Base-by-base conservation (phyloP, 1,140 invertebrate species). In the Cydia splendana region DNA sequence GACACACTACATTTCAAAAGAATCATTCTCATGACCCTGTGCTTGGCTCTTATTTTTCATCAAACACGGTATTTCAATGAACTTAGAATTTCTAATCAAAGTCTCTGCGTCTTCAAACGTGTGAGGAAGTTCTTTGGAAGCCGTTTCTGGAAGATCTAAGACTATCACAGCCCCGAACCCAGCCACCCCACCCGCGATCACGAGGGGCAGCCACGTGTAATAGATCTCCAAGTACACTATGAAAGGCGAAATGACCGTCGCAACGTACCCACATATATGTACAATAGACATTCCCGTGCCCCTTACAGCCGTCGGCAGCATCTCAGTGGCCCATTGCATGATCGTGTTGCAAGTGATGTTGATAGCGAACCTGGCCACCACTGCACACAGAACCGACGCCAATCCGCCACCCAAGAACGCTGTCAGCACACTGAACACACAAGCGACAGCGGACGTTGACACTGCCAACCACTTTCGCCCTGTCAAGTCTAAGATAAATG, bases 81-180 rank as follows among this genome's bases (percentile, higher is more conserved):
- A 78, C 45, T 76, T 84, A 53, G 30, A 48, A 42, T 10, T 30
- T 38, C 48, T 76, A 1, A 75, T 94, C 82, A 95, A 95, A 24
- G 92, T 88, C 85, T 96, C 96, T 2, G 95, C 96, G 86, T 97
- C 96, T 80, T 96, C 95, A 80, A 96, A 94, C 2, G 96, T 96
- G 90, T 97, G 96, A 24, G 97, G 97, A 82, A 97, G 91, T 81
- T 96, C 95, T 80, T 95, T 95, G 77, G 95, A 95, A 18, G 96
- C 94, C 0, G 97, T 97, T 93, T 97, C 97, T 0, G 97, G 96
- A 62, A 97, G 91, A 48, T 95, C 91, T 6, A 97, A 89, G 45
- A 95, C 95, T 13, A 95, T 93, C 24, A 96, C 76, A 24, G 95
- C 96, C 34, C 96, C 96, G 7, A 95, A 89, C n/a, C 96, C 93